phyloP scores from a whole-genome alignment of 2,797 vertebrate genomes.

The Dipus sagitta region DNA sequence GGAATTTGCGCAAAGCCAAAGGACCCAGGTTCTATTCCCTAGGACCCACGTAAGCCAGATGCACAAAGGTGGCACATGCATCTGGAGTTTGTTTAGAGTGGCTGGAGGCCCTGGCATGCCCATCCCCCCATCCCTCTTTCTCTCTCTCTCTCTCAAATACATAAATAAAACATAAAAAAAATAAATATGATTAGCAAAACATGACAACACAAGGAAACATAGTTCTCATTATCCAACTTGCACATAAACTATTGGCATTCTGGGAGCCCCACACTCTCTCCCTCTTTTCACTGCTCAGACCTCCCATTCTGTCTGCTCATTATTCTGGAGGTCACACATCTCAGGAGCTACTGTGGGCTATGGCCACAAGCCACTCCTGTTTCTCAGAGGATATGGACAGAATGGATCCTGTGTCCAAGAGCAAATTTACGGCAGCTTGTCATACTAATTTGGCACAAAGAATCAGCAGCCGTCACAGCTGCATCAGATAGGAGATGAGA shows the following conservation, averaged over 20 bases:
- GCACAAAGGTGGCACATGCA: too few species aligned
- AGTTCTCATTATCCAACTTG: conserved; percentile 19
- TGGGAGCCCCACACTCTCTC: neutral
- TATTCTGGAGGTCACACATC: neutral
- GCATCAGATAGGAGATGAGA: neutral
- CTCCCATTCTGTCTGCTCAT: neutral
- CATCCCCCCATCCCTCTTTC: too few species aligned
- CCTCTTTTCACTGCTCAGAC: neutral
- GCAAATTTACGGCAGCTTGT: neutral
- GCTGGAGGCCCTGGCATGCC: too few species aligned
- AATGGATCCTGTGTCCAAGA: neutral
- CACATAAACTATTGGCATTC: neutral
- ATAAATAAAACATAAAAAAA: too few species aligned
- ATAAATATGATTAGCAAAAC: conserved; percentile 36
- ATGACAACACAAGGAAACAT: neutral
- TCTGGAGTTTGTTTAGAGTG: too few species aligned
- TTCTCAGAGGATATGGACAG: neutral
- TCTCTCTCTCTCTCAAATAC: too few species aligned
- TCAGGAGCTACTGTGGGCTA: neutral
- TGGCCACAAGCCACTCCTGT: neutral
- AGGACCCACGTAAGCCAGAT: too few species aligned
- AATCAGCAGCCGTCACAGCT: neutral
- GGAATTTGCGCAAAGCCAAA: too few species aligned
- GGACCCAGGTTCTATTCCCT: too few species aligned
- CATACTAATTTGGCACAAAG: neutral